Percentiles rank a stretch among this genome's conserved stretches.
Evolutionary conservation across 2,888 invertebrate species (phyloP).

Genomic region (Andrena bucephala): DNA sequence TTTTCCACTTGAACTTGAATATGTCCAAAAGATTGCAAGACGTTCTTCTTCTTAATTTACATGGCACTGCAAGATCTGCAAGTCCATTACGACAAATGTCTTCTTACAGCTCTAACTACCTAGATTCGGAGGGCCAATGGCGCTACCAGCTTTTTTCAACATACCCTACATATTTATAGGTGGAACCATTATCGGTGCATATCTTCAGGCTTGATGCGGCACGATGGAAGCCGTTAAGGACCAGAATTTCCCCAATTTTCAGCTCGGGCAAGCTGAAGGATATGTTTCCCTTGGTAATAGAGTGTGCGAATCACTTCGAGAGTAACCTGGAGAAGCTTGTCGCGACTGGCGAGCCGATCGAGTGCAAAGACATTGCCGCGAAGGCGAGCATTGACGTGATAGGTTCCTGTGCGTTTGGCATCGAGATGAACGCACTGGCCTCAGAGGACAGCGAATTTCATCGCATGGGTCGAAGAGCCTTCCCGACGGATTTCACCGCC

Average conservation of each 20-base stretch:
- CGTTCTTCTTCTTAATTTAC: too few relatives aligned
- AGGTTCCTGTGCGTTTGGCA: constrained; percentile 85
- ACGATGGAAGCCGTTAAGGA: constrained; percentile 85
- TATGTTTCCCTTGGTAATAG: constrained; percentile 83
- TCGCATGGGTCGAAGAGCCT: constrained; percentile 79
- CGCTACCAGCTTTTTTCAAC: too few relatives aligned
- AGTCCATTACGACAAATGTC: too few relatives aligned
- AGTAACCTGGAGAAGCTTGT: constrained; percentile 70
- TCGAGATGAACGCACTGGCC: constrained; percentile 83
- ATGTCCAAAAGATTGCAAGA: too few relatives aligned
- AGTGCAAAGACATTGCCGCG: constrained; percentile 80
- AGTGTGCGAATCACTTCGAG: constrained; percentile 80
- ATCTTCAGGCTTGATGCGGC: constrained; percentile 81
- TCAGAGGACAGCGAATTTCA: constrained; percentile 81
- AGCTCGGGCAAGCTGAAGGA: constrained; percentile 85
- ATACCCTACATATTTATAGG: constrained; percentile 3
- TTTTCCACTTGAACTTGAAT: too few relatives aligned
- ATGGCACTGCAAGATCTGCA: too few relatives aligned
- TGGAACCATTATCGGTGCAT: constrained; percentile 35
- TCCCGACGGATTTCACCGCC: constrained; percentile 69
- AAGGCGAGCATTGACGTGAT: constrained; percentile 85
- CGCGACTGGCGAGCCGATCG: constrained; percentile 65
- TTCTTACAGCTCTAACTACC: too few relatives aligned
- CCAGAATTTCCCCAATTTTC: constrained; percentile 85
- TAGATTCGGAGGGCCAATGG: too few relatives aligned